Percentiles rank a stretch among this genome's conserved stretches.
phyloP scores from a whole-genome alignment of 2,888 invertebrate species.

The Formica aserva region DNA sequence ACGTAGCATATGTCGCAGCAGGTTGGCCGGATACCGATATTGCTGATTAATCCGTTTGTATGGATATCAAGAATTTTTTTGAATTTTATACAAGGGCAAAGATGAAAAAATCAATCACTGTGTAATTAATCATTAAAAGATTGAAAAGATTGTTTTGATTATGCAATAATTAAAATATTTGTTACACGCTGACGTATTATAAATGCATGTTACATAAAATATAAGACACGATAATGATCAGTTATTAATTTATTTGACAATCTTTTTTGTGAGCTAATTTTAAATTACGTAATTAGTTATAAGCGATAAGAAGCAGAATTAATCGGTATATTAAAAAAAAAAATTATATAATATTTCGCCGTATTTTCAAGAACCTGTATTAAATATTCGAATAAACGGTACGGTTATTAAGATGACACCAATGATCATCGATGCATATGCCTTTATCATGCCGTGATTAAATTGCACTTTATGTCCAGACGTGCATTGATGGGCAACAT shows the following conservation, averaged over 20 bases:
- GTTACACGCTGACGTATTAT: not conserved
- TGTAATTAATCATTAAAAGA: not conserved
- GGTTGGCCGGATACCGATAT: conserved; percentile 68
- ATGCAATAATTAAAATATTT: not conserved
- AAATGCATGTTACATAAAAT: not conserved
- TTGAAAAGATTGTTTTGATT: not conserved
- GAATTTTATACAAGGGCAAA: not conserved
- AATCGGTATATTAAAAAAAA: not conserved
- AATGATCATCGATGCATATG: conserved; percentile 3
- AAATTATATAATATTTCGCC: not conserved
- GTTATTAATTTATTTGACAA: not conserved
- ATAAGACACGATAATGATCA: not conserved
- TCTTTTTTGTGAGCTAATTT: not conserved
- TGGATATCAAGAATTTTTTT: conserved; percentile 18
- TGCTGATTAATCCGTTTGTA: conserved; percentile 46
- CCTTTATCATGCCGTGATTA: conserved; percentile 39
- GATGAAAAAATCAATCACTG: not conserved
- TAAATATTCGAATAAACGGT: conserved; percentile 19
- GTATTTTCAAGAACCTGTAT: not conserved
- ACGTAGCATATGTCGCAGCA: conserved; percentile 73
- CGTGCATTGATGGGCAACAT: conserved; percentile 19
- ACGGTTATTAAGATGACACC: conserved; percentile 19
- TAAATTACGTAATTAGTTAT: not conserved
- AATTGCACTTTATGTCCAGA: conserved; percentile 23
- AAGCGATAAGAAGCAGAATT: not conserved